Evolutionary conservation across 2,888 invertebrate species (phyloP).

Genomic region (Empis livida): DNA sequence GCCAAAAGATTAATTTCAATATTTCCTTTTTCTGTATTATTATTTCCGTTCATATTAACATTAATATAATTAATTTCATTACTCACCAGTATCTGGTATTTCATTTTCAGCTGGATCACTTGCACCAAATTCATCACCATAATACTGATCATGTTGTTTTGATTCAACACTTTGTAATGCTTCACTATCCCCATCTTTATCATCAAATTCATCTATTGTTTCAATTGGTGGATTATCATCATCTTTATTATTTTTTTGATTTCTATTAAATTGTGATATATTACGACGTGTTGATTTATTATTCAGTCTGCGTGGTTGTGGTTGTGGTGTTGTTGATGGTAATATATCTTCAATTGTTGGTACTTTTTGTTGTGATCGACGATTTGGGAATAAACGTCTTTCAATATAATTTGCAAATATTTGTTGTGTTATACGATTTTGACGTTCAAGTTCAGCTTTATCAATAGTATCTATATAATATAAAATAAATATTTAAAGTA

Average conservation of each 20-base stretch:
- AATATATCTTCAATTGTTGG: conserved; percentile 55
- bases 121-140: conserved; percentile 36
- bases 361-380: conserved; percentile 35
- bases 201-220: conserved; percentile 14
- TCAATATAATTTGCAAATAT: conserved; percentile 61
- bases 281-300: background rate
- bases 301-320: conserved; percentile 19
- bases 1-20: too few species aligned
- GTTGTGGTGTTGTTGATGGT: conserved; percentile 31
- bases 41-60: too few species aligned
- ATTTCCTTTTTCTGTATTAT: too few species aligned
- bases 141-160: conserved; percentile 52
- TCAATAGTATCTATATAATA: conserved; percentile 28
- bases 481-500: background rate
- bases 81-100: conserved; percentile 27
- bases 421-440: conserved; percentile 65
- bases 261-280: conserved; percentile 12
- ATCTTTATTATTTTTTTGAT: conserved; percentile 19
- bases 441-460: conserved; percentile 51
- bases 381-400: conserved; percentile 49
- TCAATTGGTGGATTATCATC: conserved; percentile 11
- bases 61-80: background rate
- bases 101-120: conserved; percentile 32
- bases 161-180: conserved; percentile 57
- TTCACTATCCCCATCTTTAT: conserved; percentile 36